Base-by-base conservation (phyloP, 1,140 invertebrate species). In the Drosophila baimaii region DNA sequence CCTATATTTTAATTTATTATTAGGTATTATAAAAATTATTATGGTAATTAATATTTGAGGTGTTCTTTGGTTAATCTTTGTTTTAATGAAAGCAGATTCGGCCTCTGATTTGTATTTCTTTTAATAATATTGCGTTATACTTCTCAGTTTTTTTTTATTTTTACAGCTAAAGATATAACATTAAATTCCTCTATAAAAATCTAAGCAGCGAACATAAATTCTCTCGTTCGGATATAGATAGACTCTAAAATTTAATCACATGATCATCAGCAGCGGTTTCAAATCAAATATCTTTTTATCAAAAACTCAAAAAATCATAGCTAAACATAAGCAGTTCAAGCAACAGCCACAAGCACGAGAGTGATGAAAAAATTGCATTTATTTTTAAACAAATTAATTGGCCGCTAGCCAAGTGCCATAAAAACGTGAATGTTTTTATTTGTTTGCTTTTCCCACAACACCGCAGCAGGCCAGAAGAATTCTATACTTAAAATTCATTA, bases 341-440 rank as follows among this genome's bases (percentile, higher is more conserved):
- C 37, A 64, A 49, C 39, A 59, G 19, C 29, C 37, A 41, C 58
- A 73, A n/a, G 41, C 27, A 31, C 25, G 61, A 72, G 35, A 55
- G 63, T 57, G 58, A 31, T 58, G 74, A 59, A 58, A 82, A 66
- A 72, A 71, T 76, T 66, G 75, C 46, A 88, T 88, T 86, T 88
- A 88, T 88, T 88, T 88, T 83, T 88, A 89, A 77, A 83, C 69
- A 73, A 77, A 77, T 88, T 88, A 89, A 88, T 88, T 88, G 83
- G 83, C 56, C 37, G 47, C 52, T 35, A 15, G 79, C 83, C 83
- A 88, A 78, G 51, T 74, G 77, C 77, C 84, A 88, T 88, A 88
- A 88, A 86, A 88, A 88, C 83, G 84, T 88, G 83, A 86, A 86
- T 82, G 37, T 59, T 77, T 86, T 78, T 80, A 77, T 70, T 84